Percentiles rank a stretch among this genome's conserved stretches.
Evolutionary conservation across 1,140 invertebrate species (phyloP).

Genomic region (Elymnias hypermnestra): DNA sequence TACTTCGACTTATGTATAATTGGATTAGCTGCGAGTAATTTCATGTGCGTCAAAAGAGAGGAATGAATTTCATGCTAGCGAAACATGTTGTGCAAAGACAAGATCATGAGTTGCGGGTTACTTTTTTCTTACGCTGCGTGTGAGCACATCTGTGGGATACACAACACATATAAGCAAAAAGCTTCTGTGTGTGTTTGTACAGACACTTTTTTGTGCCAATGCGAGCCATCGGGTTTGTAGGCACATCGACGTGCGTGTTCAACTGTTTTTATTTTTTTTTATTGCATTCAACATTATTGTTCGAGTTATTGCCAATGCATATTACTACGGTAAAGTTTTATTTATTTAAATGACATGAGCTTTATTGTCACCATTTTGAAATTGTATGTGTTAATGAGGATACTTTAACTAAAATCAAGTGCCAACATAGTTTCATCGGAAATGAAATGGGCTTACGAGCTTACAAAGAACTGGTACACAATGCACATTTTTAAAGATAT

Average conservation of each 20-base stretch:
- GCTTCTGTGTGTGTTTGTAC: conserved; percentile 38
- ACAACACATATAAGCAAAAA: too few relatives aligned
- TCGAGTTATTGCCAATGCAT: conserved; percentile 29
- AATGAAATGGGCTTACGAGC: too few relatives aligned
- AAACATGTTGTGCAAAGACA: conserved; percentile 17
- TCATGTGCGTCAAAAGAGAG: conserved; percentile 11
- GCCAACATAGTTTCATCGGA: too few relatives aligned
- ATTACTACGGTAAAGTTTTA: conserved; percentile 3
- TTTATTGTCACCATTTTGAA: too few relatives aligned
- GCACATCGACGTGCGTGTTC: conserved; percentile 37
- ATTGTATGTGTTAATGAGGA: too few relatives aligned
- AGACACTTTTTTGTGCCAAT: conserved; percentile 21
- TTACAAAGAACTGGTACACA: too few relatives aligned
- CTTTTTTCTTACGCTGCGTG: conserved; percentile 55
- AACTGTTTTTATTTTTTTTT: conserved; percentile 41
- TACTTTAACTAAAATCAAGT: too few relatives aligned
- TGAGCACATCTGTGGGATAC: conserved; percentile 61
- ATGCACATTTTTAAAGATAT: too few relatives aligned
- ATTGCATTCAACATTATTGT: conserved; percentile 35
- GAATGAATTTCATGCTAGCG: conserved; percentile 10
- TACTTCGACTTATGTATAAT: too few relatives aligned
- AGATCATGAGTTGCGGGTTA: conserved; percentile 20
- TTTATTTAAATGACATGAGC: neutral
- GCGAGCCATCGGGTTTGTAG: conserved; percentile 30
- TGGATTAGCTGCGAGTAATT: too few relatives aligned